These are phyloP conservation scores for Greenwoodochromis staneri DNA, from an alignment of 2,113 vertebrate genomes.

Conservation along the genomic window DNA sequence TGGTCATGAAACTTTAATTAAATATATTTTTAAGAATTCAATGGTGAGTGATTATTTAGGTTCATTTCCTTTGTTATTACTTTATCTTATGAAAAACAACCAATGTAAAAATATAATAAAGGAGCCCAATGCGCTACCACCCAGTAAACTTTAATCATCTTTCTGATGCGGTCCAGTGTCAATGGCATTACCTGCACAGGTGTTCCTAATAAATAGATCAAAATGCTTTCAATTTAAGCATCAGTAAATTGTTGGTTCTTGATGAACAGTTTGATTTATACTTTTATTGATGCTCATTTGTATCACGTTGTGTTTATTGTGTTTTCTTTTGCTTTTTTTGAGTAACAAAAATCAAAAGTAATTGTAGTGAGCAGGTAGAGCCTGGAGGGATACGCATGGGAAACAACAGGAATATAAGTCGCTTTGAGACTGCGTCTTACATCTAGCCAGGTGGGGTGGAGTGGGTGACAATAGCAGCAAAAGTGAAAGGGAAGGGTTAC, in stretches of 20 bases:
- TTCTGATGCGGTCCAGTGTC: background rate
- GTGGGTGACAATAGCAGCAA: background rate
- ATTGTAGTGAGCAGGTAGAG: background rate
- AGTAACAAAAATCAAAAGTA: background rate
- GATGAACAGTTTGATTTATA: background rate
- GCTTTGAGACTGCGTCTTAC: background rate
- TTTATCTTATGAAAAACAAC: background rate
- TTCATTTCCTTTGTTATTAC: background rate
- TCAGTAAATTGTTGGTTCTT: background rate
- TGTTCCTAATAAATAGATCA: background rate
- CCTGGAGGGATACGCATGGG: background rate
- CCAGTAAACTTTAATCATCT: background rate
- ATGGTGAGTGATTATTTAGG: background rate
- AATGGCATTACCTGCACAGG: background rate
- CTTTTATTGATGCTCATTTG: background rate
- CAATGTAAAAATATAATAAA: background rate
- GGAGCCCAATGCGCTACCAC: background rate
- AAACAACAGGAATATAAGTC: fast-evolving
- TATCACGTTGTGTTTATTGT: background rate
- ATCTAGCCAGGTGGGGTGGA: background rate
- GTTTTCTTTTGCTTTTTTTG: background rate
- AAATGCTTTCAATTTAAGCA: background rate
- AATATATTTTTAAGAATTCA: background rate
- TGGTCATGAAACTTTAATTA: background rate
- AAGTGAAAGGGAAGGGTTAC: background rate